Evolutionary conservation across 2,888 invertebrate species (phyloP), one percentile per base, ranked within the genome.

Genomic region (Clepsis dumicolana): DNA sequence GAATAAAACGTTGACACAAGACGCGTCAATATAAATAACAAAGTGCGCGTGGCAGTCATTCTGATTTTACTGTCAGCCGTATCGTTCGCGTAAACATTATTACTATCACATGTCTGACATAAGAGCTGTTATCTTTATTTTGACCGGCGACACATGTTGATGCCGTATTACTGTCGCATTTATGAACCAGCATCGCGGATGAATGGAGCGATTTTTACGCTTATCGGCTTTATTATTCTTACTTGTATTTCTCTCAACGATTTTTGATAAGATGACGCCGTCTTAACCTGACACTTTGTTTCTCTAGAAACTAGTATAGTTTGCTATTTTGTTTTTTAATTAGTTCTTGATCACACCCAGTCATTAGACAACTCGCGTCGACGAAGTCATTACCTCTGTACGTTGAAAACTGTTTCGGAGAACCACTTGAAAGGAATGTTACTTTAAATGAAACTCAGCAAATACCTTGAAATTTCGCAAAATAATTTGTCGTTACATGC

Each of bases 31-130:
- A 65, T 41, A 50, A 41, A 53, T 52, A 65, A 27, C 21, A 59
- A 5, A 16, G 24, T 27, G 35, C 44, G 56, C 38, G 56, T 32
- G 29, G 59, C 67, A 64, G 56, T 32, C 62, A 63, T 63, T 63
- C 62, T 29, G 62, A 57, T 67, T 67, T 67, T 57, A 67, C 18
- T 56, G 50, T 38, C 67, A 62, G 56, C 62, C 56, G 66, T 57
- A 57, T 57, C 62, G 53, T 61, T 54, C 54, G 38, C 54, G 56
- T 67, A 63, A 67, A 67, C 67, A 67, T 67, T 67, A 67, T 63
- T 67, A 57, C 32, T 50, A 57, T 67, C 38, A 50, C 56, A 53
- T 41, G 48, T 41, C 25, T 60, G 65, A 48, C 64, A 50, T 62
- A 56, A 67, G 56, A 63, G 57, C 50, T 52, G 60, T 60, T 67